phyloP scores from a whole-genome alignment of 1,140 invertebrate genomes.

The Bombus superbus region DNA sequence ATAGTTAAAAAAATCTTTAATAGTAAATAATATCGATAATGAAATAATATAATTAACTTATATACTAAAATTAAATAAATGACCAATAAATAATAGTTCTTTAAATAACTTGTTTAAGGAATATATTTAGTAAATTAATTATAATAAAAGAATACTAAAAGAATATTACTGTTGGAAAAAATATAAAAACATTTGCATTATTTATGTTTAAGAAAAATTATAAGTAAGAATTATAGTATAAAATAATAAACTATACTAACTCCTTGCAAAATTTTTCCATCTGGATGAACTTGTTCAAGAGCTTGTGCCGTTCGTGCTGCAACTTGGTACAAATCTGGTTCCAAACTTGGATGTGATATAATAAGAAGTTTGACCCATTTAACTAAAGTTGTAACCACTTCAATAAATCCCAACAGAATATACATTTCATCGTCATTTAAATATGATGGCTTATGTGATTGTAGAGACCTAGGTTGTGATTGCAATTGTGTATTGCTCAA shows the following conservation, averaged over 20 bases:
- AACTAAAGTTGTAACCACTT: conserved; percentile 90
- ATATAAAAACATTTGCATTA: neutral
- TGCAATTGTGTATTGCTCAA: conserved; percentile 73
- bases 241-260: conserved; percentile 80
- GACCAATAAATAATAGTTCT: neutral
- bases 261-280: conserved; percentile 90
- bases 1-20: neutral
- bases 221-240: neutral
- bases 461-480: conserved; percentile 67
- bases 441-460: conserved; percentile 70
- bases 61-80: neutral
- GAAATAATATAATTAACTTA: neutral
- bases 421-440: conserved; percentile 88
- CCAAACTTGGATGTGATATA: conserved; percentile 86
- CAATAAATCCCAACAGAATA: conserved; percentile 90
- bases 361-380: conserved; percentile 92
- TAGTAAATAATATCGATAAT: neutral
- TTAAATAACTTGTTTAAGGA: neutral
- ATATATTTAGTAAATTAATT: neutral
- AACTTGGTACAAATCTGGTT: conserved; percentile 88
- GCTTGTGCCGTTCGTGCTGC: conserved; percentile 88
- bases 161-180: neutral
- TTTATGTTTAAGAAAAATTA: neutral
- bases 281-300: conserved; percentile 92
- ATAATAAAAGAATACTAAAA: neutral